phyloP scores from a whole-genome alignment of 2,888 invertebrate species.

The Opisthograptis luteolata region DNA sequence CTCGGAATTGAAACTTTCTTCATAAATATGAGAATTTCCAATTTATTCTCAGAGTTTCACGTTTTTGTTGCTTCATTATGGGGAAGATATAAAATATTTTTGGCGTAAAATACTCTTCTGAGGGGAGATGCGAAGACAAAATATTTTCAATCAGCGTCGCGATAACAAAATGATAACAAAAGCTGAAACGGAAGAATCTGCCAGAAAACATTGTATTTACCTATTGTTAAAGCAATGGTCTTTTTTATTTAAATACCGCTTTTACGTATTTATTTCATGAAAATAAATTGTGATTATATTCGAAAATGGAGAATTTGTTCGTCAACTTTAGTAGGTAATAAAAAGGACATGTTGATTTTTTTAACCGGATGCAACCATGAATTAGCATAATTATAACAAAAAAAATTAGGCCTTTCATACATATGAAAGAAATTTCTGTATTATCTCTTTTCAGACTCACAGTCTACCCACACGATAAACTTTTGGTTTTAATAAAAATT shows the following conservation, averaged over 20 bases:
- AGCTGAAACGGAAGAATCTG: slow-evolving; percentile 2
- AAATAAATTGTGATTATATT: too few relatives aligned
- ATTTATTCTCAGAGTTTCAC: slow-evolving; percentile 19
- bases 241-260: not conserved
- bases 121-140: slow-evolving; percentile 4
- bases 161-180: slow-evolving; percentile 13
- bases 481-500: too few relatives aligned
- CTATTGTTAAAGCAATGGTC: not conserved
- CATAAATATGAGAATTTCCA: slow-evolving; percentile 28
- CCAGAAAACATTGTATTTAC: slow-evolving; percentile 9
- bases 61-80: slow-evolving; percentile 23
- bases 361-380: too few relatives aligned
- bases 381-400: too few relatives aligned
- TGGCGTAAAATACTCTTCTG: slow-evolving; percentile 12
- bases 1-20: slow-evolving; percentile 24
- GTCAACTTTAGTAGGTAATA: too few relatives aligned
- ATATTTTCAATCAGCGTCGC: slow-evolving; percentile 16
- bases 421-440: too few relatives aligned
- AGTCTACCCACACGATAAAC: too few relatives aligned
- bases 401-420: too few relatives aligned
- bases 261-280: too few relatives aligned
- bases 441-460: too few relatives aligned
- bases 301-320: too few relatives aligned
- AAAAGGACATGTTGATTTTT: too few relatives aligned
- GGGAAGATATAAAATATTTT: slow-evolving; percentile 10